A percentile compares a stretch with the other conserved stretches of the same genome.
Evolutionary conservation across 2,888 invertebrate species (phyloP).

Genomic region (Gastracanthus pulcherrimus): DNA sequence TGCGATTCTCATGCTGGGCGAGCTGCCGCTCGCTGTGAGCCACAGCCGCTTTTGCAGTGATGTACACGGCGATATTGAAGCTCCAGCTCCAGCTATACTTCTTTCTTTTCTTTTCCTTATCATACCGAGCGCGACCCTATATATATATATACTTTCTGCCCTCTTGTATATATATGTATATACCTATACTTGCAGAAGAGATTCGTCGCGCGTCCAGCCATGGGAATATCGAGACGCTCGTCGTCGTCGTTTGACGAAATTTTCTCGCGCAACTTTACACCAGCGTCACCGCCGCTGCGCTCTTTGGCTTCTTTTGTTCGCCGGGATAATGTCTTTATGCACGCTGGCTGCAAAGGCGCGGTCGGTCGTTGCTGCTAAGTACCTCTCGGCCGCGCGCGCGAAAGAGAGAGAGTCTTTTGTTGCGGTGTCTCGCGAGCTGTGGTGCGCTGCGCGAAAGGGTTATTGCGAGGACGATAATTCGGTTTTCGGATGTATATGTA

Average conservation of each 20-base stretch:
- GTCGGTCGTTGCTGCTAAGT: neutral
- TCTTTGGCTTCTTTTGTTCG: slow-evolving; percentile 3
- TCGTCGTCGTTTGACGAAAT: slow-evolving; percentile 18
- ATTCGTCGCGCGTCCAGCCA: too few species aligned
- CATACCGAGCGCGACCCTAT: too few species aligned
- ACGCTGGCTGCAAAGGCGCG: neutral
- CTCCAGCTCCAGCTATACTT: neutral
- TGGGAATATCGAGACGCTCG: slow-evolving; percentile 27
- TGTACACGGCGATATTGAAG: slow-evolving; percentile 46
- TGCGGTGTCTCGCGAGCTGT: neutral
- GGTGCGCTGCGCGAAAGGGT: neutral
- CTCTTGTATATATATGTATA: too few species aligned
- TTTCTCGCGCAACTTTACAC: neutral
- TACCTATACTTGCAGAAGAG: too few species aligned
- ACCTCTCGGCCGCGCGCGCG: neutral
- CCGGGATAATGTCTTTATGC: slow-evolving; percentile 35
- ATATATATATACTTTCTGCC: too few species aligned
- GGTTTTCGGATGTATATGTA: neutral
- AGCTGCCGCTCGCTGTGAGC: too few species aligned
- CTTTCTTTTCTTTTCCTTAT: neutral
- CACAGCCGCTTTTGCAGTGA: slow-evolving; percentile 54
- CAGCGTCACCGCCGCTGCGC: neutral
- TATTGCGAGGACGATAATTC: too few species aligned
- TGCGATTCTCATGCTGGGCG: slow-evolving; percentile 55
- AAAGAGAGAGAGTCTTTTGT: too few species aligned